Conservation (phyloP, 2,113 vertebrate genomes). For the Ophiodon elongatus region DNA sequence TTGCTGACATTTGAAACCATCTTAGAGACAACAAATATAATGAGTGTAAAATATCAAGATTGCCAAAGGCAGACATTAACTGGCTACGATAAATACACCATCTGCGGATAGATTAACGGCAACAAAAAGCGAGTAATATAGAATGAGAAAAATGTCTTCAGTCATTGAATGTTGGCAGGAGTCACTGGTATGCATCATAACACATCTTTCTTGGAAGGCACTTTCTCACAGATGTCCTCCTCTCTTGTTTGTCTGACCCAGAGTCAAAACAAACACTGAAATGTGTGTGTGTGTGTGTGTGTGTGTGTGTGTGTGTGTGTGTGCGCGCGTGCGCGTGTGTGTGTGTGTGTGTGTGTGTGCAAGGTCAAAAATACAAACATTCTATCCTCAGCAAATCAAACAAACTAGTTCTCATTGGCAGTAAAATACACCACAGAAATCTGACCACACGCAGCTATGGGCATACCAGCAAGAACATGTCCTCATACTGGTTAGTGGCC, state of each 20-base stretch:
- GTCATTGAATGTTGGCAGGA: background rate
- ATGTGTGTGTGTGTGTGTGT: background rate
- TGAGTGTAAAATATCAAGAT: background rate
- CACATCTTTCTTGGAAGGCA: slow-evolving; percentile 14
- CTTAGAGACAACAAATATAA: background rate
- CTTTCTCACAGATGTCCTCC: slow-evolving; percentile 40
- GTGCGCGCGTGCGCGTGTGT: background rate
- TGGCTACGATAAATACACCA: background rate
- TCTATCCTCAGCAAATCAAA: slow-evolving; percentile 16
- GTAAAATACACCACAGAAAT: background rate
- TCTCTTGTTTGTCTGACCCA: slow-evolving; percentile 2
- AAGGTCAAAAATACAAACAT: slow-evolving; percentile 21
- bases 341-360: background rate
- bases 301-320: background rate
- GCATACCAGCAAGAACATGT: background rate
- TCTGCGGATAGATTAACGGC: background rate
- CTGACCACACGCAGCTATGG: background rate
- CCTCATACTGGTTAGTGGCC: background rate
- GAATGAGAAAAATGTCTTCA: background rate
- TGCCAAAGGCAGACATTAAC: background rate
- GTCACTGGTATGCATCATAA: background rate
- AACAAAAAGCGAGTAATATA: background rate
- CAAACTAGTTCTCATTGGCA: slow-evolving; percentile 4
- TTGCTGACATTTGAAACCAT: background rate
- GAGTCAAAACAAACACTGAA: slow-evolving; percentile 8